phyloP scores from a whole-genome alignment of 2,113 vertebrate species.

The Istiophorus platypterus region DNA sequence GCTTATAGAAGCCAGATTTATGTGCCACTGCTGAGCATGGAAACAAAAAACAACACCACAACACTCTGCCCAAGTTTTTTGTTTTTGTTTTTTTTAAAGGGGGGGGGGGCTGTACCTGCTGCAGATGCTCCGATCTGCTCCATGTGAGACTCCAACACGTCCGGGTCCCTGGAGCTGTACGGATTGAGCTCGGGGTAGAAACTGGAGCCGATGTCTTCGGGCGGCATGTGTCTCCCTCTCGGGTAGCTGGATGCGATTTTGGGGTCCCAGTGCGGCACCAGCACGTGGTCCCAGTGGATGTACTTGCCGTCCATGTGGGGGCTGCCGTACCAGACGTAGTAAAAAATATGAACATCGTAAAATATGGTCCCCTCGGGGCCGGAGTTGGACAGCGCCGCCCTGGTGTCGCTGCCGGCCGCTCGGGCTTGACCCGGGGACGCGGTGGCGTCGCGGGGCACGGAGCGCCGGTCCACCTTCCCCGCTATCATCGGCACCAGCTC shows the following conservation, averaged over 20 bases:
- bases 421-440: conserved; percentile 70
- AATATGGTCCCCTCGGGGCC: conserved; percentile 83
- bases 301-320: conserved; percentile 86
- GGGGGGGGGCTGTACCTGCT: conserved; percentile 82
- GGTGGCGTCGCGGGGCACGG: conserved; percentile 65
- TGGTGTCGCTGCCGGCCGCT: conserved; percentile 73
- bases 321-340: conserved; percentile 91
- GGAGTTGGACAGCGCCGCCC: conserved; percentile 78
- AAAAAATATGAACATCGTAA: conserved; percentile 92
- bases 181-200: conserved; percentile 90
- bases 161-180: conserved; percentile 92
- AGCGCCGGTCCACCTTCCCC: conserved; percentile 78
- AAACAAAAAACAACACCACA: conserved; percentile 2
- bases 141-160: conserved; percentile 90
- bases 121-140: conserved; percentile 89
- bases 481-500: conserved; percentile 74
- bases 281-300: conserved; percentile 91
- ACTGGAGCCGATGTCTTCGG: conserved; percentile 91
- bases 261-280: conserved; percentile 94
- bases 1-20: conserved; percentile 6
- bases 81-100: too few species aligned
- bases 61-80: too few species aligned
- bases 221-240: conserved; percentile 89
- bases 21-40: conserved; percentile 6
- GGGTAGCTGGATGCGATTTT: conserved; percentile 93